Evolutionary conservation across 2,888 invertebrate genomes (phyloP).

Genomic region (Julus scandinavius): DNA sequence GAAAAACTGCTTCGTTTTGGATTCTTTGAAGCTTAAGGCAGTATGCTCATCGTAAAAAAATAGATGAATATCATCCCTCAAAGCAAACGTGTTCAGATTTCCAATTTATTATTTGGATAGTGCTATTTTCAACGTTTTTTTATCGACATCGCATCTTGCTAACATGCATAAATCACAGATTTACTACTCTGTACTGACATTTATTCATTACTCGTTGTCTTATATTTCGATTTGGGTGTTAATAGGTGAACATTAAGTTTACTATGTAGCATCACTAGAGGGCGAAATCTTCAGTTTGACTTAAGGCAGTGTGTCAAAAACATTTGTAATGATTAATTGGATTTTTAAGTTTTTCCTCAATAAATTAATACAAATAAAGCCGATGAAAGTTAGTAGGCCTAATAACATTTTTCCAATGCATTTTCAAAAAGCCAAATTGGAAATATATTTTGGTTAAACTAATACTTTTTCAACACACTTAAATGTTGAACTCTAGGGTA

Average conservation of each 20-base stretch:
- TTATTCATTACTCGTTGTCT: constrained; percentile 14
- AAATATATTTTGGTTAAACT: too few relatives aligned
- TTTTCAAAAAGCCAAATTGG: too few relatives aligned
- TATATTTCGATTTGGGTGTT: constrained; percentile 22
- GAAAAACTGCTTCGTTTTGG: background rate
- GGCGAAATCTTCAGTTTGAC: background rate
- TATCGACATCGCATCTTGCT: background rate
- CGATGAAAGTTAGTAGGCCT: background rate
- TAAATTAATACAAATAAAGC: background rate
- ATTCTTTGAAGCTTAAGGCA: background rate
- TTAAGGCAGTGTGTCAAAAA: background rate
- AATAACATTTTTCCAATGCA: too few relatives aligned
- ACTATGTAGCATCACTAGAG: background rate
- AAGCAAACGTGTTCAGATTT: constrained; percentile 9
- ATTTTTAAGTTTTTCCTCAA: background rate
- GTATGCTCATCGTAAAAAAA: background rate
- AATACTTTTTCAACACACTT: too few relatives aligned
- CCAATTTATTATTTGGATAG: constrained; percentile 20
- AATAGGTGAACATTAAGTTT: background rate
- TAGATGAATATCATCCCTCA: background rate
- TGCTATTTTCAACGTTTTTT: background rate
- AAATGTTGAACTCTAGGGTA: too few relatives aligned
- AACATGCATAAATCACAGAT: background rate
- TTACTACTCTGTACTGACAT: background rate
- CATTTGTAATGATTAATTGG: background rate